Base-by-base conservation (phyloP, 2,888 invertebrate species). In the Torymus texanus region DNA sequence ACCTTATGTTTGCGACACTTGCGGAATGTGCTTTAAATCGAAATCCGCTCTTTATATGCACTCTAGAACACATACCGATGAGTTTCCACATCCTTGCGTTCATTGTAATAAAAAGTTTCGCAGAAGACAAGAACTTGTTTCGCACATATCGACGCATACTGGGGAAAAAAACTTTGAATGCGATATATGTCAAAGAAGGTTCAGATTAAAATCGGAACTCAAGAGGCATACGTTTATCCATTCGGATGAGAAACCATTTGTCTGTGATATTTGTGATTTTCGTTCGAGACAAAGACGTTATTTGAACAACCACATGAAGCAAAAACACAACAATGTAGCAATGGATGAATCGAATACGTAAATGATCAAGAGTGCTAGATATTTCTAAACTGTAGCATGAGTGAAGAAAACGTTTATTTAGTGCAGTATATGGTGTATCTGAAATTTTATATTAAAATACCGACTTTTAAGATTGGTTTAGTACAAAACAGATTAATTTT, bases 141-240 rank as follows among this genome's bases (percentile, higher is more conserved):
- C 92, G 66, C 94, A 94, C 53, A 74, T 86, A 0, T 84, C 91
- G 63, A 91, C 92, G 74, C 94, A 94, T 86, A 91, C 92, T 0
- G 93, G 93, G 4, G 92, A 92, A 83, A 91, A 91, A 81, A 91
- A 92, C 59, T 91, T 92, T 85, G 84, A 82, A 5, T 94, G 94
- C 85, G 82, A 87, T 4, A 82, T 87, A 14, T 94, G 94, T 86
- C 91, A 90, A 10, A 91, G 89, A 78, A 88, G 91, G 50, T 94
- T 93, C 85, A 89, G 93, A 1, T 85, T 93, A 80, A 92, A 92
- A 61, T 92, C 93, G 83, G 93, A 94, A 84, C 88, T 94, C 24
- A 91, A 91, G 84, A 90, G 92, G 71, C 94, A 94, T 84, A 90
- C 88, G 66, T 88, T 92, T 3, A 89, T 92, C 63, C 92, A 93